Conservation (phyloP, 2,113 vertebrate species). For the Phylloscopus trochiloides region DNA sequence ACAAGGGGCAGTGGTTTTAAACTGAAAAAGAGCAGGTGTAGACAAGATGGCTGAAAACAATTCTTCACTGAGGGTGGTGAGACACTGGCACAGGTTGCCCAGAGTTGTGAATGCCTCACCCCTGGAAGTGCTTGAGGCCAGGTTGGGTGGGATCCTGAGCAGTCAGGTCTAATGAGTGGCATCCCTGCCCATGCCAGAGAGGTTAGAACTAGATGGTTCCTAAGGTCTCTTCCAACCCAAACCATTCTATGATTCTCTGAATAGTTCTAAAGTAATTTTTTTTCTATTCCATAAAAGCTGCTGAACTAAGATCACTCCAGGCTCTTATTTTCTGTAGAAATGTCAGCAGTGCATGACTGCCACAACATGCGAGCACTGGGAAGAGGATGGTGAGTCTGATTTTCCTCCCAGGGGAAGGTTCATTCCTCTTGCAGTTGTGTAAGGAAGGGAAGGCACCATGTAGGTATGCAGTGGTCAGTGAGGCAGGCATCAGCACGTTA, state of each 20-base stretch:
- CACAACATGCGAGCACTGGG: background rate
- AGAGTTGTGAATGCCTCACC: background rate
- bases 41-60: background rate
- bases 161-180: background rate
- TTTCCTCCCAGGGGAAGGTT: background rate
- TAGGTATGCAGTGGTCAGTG: background rate
- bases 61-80: background rate
- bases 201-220: background rate
- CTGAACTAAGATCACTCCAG: background rate
- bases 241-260: background rate
- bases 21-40: background rate
- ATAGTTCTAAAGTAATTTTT: background rate
- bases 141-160: background rate
- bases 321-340: background rate
- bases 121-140: background rate
- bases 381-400: background rate
- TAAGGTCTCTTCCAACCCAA: background rate
- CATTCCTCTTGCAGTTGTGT: background rate
- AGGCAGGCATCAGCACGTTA: background rate
- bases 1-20: background rate
- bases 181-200: background rate
- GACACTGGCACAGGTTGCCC: background rate
- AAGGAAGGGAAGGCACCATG: accelerated
- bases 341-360: background rate
- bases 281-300: background rate